phyloP scores from a whole-genome alignment of 1,140 invertebrate genomes.

The Bombus turneri region DNA sequence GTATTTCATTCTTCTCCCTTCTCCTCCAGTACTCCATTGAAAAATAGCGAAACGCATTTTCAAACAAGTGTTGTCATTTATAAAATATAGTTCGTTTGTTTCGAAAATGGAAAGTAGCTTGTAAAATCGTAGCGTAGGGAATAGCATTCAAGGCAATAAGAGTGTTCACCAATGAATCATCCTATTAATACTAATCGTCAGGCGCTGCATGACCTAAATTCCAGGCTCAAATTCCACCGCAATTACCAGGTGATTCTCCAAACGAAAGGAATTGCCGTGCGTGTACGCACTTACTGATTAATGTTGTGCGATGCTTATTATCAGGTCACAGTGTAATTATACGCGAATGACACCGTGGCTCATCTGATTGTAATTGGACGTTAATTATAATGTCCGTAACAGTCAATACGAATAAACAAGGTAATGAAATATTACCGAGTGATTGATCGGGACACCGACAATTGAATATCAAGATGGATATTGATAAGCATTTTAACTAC shows the following conservation, averaged over 20 bases:
- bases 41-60: neutral
- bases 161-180: neutral
- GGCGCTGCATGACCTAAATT: neutral
- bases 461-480: neutral
- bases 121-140: neutral
- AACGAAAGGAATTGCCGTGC: conserved; percentile 40
- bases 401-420: conserved; percentile 26
- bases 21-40: neutral
- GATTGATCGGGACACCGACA: conserved; percentile 6
- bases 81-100: too few relatives aligned
- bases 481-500: neutral
- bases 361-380: conserved; percentile 33
- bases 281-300: conserved; percentile 27
- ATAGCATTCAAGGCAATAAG: neutral
- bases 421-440: conserved; percentile 16
- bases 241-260: conserved; percentile 18
- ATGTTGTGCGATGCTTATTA: conserved; percentile 21
- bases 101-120: neutral
- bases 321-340: conserved; percentile 6
- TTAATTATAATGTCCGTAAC: conserved; percentile 39
- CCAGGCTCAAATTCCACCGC: conserved; percentile 1
- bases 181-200: neutral
- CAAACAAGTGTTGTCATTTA: too few relatives aligned
- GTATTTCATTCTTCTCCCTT: neutral
- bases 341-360: neutral